Evolutionary conservation across 2,888 invertebrate genomes (phyloP), one percentile per base, ranked within the genome.

Genomic region (Cryptocephalus primarius): DNA sequence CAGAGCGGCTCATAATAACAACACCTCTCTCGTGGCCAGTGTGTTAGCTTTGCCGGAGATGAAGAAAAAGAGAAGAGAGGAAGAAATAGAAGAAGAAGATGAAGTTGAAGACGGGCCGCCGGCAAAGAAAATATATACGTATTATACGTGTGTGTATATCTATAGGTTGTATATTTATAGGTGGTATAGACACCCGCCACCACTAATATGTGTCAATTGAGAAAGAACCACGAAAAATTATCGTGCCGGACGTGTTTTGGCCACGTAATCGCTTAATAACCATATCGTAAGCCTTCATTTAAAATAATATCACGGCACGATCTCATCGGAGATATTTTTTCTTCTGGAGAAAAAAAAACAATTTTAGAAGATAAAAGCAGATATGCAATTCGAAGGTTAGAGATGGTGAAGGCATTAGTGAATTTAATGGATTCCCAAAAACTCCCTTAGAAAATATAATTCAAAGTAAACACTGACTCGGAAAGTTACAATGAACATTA

Each of bases 191-290:
- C 42, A 44, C 48, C 49, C 51, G 54, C 55, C 52, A 52, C 55
- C 59, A 55, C 59, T 61, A 60, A 65, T 64, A 63, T 65, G 64
- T 65, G 65, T 65, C 65, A 65, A 64, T 65, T 62, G 64, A 61
- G 57, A 57, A 51, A 48, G 32, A 36, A 36, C 12, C 36, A 36
- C n/a, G 22, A 36, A 36, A 36, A 36, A 36, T 36, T 36, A 36
- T 36, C 36, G 12, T 36, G 36, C 22, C 22, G 22, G 12, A 36
- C 36, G 36, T 36, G 36, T 36, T 36, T 36, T 12, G 36, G 36
- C 36, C 36, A 11, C 12, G n/a, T 36, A 36, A 36, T 36, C 36
- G 36, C 36, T 36, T 36, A 36, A 36, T 36, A 36, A 36, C 36
- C 36, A 36, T 36, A 11, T 36, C 36, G 12, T 36, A 36, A 36